Base-by-base conservation (phyloP, 2,797 vertebrate genomes). In the Myotis planiceps region DNA sequence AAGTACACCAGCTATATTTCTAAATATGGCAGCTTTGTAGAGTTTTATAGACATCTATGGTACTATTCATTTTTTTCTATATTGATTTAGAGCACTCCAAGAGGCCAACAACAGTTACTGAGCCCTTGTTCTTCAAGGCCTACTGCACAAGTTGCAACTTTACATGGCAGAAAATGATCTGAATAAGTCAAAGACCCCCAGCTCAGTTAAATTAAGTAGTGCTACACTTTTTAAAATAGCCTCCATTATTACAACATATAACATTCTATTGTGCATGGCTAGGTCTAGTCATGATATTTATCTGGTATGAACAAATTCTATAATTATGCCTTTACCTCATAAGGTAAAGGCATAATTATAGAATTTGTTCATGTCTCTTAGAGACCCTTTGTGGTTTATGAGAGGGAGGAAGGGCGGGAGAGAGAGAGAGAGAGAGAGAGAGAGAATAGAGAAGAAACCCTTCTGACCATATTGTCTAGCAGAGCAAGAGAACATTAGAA, bases 401-500 rank as follows among this genome's bases (percentile, higher is more conserved):
- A 84, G 32, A 37, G 27, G 32, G 34, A 34, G 42, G 55, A 4
- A 45, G 12, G 3, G 45, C 0, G 12, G 45, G 13, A 3, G 37
- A 74, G 49, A 37, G 27, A 16, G 29, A 42, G 42, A 39, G 13
- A 76, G 60, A 45, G 18, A 55, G 18, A 79, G 75, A 76, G 23
- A 34, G 76, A 29, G 25, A 58, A 76, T 45, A 90, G 75, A 58
- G 51, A 84, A 85, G 65, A 87, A 96, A 95, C 1, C 29, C 21
- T 88, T 81, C 60, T 89, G 47, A 75, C 68, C 55, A 23, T 75
- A 45, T 55, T 16, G 19, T 90, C 55, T 71, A 76, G 74, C 55
- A 82, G 27, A 93, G n/a, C 66, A 84, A 63, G 89, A 90, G 91
- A 81, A 92, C 27, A 3, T 65, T 53, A 72, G 85, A 55, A 97